Conservation (phyloP, 2,113 vertebrate genomes). For the Sturnira hondurensis region DNA sequence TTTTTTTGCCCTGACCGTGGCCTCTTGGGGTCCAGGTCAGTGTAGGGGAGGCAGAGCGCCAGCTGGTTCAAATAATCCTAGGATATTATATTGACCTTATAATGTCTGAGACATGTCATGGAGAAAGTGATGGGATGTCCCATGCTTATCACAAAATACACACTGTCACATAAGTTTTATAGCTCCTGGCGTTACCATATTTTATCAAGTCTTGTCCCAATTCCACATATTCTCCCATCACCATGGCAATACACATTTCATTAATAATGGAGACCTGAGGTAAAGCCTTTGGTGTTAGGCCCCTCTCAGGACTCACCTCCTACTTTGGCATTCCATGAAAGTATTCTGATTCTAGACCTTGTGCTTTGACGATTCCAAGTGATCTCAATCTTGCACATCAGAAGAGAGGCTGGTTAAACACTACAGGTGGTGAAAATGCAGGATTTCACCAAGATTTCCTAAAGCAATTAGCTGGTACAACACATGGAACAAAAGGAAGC, state of each 20-base stretch:
- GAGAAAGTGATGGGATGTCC: background rate
- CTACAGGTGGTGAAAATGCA: background rate
- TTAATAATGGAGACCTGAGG: slow-evolving; percentile 49
- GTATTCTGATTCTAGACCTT: background rate
- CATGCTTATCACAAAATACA: slow-evolving; percentile 15
- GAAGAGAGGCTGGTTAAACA: background rate
- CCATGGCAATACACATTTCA: slow-evolving; percentile 66
- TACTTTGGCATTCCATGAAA: slow-evolving; percentile 26
- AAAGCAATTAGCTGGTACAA: slow-evolving; percentile 20
- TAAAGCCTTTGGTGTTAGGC: background rate
- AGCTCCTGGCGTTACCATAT: slow-evolving; percentile 47
- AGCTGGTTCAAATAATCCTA: slow-evolving; percentile 10
- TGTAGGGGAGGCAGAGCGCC: background rate
- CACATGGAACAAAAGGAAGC: background rate
- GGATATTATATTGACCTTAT: slow-evolving; percentile 25
- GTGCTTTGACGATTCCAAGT: background rate
- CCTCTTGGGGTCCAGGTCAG: background rate
- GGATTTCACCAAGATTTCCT: slow-evolving; percentile 31
- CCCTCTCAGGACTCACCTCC: slow-evolving; percentile 30
- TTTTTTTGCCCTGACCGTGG: background rate
- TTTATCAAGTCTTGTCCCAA: slow-evolving; percentile 59
- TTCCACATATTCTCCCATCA: slow-evolving; percentile 31
- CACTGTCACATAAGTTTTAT: slow-evolving; percentile 46
- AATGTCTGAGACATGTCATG: slow-evolving; percentile 20
- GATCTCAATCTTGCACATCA: background rate